phyloP scores from a whole-genome alignment of 1,140 invertebrate species.

The Lethrus apterus region DNA sequence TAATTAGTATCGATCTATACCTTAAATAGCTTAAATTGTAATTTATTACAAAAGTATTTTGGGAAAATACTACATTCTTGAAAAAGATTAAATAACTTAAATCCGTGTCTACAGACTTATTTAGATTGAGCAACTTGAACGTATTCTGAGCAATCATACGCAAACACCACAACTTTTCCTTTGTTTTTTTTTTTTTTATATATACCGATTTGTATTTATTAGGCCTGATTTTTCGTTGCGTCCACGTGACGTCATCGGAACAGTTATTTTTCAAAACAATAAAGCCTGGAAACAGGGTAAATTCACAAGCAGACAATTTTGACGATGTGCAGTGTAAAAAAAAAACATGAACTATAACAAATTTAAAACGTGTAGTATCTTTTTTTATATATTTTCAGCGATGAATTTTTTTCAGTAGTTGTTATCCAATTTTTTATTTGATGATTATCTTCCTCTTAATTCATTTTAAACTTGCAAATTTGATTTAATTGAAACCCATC shows the following conservation, averaged over 20 bases:
- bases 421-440: constrained; percentile 7
- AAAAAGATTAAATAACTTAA: too few relatives aligned
- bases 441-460: background rate
- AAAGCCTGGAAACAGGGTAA: constrained; percentile 20
- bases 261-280: constrained; percentile 11
- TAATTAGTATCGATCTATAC: background rate
- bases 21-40: background rate
- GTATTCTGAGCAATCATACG: too few relatives aligned
- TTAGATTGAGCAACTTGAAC: too few relatives aligned
- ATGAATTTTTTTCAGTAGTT: constrained; percentile 14
- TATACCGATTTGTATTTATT: too few relatives aligned
- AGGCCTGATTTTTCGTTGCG: constrained; percentile 5
- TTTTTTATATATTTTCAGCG: constrained; percentile 12
- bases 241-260: constrained; percentile 3
- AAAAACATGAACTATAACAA: constrained; percentile 16
- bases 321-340: constrained; percentile 15
- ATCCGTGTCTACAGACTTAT: too few relatives aligned
- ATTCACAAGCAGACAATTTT: constrained; percentile 11
- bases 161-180: too few relatives aligned
- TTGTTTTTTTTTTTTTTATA: too few relatives aligned
- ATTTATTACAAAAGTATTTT: background rate
- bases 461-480: background rate
- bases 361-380: constrained; percentile 12
- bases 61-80: too few relatives aligned
- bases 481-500: background rate